phyloP scores from a whole-genome alignment of 2,888 invertebrate species.

The Rhodophaea formosa region DNA sequence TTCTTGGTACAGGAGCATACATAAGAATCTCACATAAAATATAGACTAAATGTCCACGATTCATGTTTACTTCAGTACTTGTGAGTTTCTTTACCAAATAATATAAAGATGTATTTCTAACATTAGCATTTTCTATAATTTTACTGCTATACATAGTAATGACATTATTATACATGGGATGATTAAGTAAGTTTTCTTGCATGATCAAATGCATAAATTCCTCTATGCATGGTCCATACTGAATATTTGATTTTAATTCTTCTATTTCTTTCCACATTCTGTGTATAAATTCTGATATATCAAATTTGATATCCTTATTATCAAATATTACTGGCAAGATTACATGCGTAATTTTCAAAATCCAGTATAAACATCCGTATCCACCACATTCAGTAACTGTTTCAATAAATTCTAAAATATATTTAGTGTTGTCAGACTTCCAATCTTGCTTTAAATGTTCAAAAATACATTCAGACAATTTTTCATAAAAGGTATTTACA shows the following conservation, averaged over 20 bases:
- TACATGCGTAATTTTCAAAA: slow-evolving; percentile 57
- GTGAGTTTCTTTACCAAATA: slow-evolving; percentile 51
- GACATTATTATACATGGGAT: slow-evolving; percentile 51
- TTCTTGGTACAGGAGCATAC: slow-evolving; percentile 72
- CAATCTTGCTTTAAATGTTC: slow-evolving; percentile 30
- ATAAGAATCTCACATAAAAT: slow-evolving; percentile 70
- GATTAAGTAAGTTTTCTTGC: slow-evolving; percentile 46
- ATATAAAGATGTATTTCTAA: slow-evolving; percentile 57
- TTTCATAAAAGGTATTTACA: slow-evolving; percentile 60
- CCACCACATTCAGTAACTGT: slow-evolving; percentile 70
- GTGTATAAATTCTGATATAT: slow-evolving; percentile 51
- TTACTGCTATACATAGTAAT: slow-evolving; percentile 54
- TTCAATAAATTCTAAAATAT: slow-evolving; percentile 49
- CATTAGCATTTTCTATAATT: slow-evolving; percentile 59
- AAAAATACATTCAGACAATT: slow-evolving; percentile 54
- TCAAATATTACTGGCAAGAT: slow-evolving; percentile 42
- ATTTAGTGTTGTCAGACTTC: slow-evolving; percentile 21
- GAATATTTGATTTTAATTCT: slow-evolving; percentile 68
- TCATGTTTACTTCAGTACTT: slow-evolving; percentile 32
- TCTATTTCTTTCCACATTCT: slow-evolving; percentile 70
- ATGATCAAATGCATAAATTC: slow-evolving; percentile 62
- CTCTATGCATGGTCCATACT: slow-evolving; percentile 63
- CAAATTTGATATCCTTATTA: slow-evolving; percentile 39
- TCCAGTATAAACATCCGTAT: slow-evolving; percentile 66
- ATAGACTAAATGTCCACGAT: slow-evolving; percentile 53